Evolutionary conservation across 1,140 invertebrate genomes (phyloP).

Genomic region (Doryteuthis pealeii): DNA sequence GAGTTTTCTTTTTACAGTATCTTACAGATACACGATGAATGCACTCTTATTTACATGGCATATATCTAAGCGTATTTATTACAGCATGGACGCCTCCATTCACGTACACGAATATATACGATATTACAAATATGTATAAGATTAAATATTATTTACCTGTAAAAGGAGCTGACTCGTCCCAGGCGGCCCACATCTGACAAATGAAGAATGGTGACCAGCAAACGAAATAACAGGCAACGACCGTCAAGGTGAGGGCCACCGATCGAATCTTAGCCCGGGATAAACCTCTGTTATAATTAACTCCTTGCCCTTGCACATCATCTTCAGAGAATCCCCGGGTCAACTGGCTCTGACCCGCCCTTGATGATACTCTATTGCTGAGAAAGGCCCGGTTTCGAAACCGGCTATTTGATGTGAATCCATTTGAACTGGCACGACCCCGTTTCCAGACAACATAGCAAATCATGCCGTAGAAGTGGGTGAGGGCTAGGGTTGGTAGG

Average conservation of each 20-base stretch:
- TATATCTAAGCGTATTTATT: too few relatives aligned
- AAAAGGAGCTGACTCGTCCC: slow-evolving; percentile 36
- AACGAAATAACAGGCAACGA: slow-evolving; percentile 73
- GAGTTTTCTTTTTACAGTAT: too few relatives aligned
- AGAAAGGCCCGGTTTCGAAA: background rate
- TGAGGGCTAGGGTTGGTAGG: slow-evolving; percentile 37
- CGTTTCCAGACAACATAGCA: slow-evolving; percentile 64
- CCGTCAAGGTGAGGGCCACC: slow-evolving; percentile 74
- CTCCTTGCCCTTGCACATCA: background rate
- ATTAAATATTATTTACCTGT: slow-evolving; percentile 30
- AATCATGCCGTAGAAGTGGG: slow-evolving; percentile 65
- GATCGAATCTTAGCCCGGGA: slow-evolving; percentile 70
- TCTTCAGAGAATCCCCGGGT: background rate
- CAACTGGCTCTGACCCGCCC: slow-evolving; percentile 1
- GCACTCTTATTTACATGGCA: too few relatives aligned
- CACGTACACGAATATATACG: too few relatives aligned
- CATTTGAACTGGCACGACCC: slow-evolving; percentile 22
- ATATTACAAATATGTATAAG: too few relatives aligned
- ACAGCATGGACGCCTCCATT: too few relatives aligned
- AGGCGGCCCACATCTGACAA: slow-evolving; percentile 60
- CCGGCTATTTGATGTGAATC: background rate
- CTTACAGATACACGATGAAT: too few relatives aligned
- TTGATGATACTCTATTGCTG: background rate
- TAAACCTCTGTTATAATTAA: slow-evolving; percentile 25
- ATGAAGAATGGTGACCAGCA: slow-evolving; percentile 73